Evolutionary conservation across 2,113 vertebrate species (phyloP).

Genomic region (Pithys albifrons): DNA sequence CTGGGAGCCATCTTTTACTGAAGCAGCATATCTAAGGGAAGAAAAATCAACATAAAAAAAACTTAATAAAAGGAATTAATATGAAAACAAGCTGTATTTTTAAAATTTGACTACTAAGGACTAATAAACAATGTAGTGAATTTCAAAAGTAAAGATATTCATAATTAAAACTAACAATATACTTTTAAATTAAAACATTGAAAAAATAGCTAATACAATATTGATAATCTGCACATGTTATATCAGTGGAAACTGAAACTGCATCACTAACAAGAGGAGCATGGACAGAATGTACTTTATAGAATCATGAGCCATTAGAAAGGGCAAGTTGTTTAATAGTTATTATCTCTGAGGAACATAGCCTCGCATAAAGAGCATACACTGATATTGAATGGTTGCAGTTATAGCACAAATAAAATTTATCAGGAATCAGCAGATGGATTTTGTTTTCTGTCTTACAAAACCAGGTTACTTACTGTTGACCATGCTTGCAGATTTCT

Average conservation of each 20-base stretch:
- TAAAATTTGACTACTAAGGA: background rate
- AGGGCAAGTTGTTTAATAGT: background rate
- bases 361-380: background rate
- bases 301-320: background rate
- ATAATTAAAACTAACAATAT: background rate
- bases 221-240: background rate
- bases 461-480: background rate
- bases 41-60: background rate
- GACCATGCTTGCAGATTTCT: background rate
- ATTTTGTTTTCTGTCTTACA: background rate
- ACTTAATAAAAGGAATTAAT: background rate
- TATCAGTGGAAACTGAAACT: background rate
- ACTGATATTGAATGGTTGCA: background rate
- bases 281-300: background rate
- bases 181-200: background rate
- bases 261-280: background rate
- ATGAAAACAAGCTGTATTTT: background rate
- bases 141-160: background rate
- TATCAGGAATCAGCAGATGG: background rate
- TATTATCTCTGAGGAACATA: background rate
- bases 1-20: constrained; percentile 94
- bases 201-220: background rate
- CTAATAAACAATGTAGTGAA: background rate
- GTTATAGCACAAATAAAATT: background rate
- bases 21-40: constrained; percentile 86